phyloP scores from a whole-genome alignment of 2,113 vertebrate genomes.

The Rhinoptilus africanus region DNA sequence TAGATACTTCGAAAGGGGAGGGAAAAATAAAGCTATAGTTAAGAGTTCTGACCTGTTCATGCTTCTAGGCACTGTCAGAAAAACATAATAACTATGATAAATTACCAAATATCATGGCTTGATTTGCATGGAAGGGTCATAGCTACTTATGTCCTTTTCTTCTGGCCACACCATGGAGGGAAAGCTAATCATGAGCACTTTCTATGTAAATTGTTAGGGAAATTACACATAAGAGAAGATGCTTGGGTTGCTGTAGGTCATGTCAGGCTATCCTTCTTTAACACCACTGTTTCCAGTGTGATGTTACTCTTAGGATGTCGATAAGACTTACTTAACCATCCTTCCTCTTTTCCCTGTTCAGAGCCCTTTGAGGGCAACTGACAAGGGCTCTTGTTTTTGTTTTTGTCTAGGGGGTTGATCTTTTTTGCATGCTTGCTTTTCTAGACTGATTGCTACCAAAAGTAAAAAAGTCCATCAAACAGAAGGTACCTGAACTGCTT shows the following conservation, averaged over 20 bases:
- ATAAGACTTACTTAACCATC: neutral
- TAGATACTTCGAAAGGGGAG: neutral
- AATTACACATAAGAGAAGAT: neutral
- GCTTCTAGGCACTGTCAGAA: neutral
- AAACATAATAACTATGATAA: neutral
- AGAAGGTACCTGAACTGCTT: slow-evolving; percentile 86
- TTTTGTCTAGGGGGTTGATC: neutral
- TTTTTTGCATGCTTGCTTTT: neutral
- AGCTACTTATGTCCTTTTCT: neutral
- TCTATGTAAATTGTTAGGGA: neutral
- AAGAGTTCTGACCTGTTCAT: neutral
- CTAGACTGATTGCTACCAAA: neutral
- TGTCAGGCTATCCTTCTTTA: neutral
- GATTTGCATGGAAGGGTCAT: neutral
- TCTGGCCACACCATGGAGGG: neutral
- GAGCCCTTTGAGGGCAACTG: neutral
- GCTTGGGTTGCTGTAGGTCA: neutral
- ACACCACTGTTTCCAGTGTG: neutral
- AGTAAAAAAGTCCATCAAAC: neutral
- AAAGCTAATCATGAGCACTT: neutral
- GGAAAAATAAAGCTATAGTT: neutral
- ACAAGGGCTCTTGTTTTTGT: neutral
- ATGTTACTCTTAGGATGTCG: neutral
- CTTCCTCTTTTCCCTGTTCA: neutral
- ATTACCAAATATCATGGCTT: neutral